Percentiles rank a stretch among this genome's conserved stretches.
These are phyloP conservation scores for Nansenia antarctica DNA, from an alignment of 2,113 vertebrate genomes.

Conservation along the genomic window DNA sequence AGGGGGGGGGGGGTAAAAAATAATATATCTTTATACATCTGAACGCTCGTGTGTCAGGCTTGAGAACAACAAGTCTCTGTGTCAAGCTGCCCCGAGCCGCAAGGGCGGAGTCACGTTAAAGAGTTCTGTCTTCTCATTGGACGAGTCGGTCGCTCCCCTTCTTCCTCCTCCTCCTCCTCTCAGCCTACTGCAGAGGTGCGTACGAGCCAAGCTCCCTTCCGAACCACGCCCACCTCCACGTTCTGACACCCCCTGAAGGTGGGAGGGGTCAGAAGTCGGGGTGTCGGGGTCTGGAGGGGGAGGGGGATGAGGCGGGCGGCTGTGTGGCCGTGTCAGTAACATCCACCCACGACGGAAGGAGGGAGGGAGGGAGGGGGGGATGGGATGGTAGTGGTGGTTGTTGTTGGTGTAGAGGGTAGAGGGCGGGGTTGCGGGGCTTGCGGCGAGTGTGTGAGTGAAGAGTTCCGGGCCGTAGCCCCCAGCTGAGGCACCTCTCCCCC, in stretches of 20 bases:
- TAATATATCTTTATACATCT: constrained; percentile 75
- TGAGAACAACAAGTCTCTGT: constrained; percentile 85
- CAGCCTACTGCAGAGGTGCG: constrained; percentile 71
- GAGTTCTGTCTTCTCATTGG: constrained; percentile 71
- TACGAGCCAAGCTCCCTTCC: constrained; percentile 10
- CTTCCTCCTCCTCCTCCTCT: constrained; percentile 70
- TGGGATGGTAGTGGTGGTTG: constrained; percentile 24
- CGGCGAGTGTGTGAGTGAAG: constrained; percentile 37
- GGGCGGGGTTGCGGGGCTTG: constrained; percentile 25
- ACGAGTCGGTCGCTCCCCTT: constrained; percentile 68
- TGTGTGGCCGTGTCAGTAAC: not conserved
- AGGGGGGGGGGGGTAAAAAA: constrained; percentile 61
- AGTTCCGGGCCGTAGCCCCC: constrained; percentile 40
- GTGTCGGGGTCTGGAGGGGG: constrained; percentile 30
- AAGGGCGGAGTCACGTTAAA: constrained; percentile 70
- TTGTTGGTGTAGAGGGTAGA: constrained; percentile 7
- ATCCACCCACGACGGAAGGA: not conserved
- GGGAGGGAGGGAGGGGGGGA: constrained; percentile 37
- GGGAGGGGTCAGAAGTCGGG: constrained; percentile 13
- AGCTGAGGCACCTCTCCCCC: constrained; percentile 12
- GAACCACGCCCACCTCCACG: constrained; percentile 55
- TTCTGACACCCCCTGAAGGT: constrained; percentile 14
- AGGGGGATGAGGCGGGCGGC: constrained; percentile 10
- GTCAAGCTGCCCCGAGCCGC: constrained; percentile 79
- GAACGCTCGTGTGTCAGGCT: constrained; percentile 86